Conservation (phyloP, 2,888 invertebrate species). For the Aquatica leii region DNA sequence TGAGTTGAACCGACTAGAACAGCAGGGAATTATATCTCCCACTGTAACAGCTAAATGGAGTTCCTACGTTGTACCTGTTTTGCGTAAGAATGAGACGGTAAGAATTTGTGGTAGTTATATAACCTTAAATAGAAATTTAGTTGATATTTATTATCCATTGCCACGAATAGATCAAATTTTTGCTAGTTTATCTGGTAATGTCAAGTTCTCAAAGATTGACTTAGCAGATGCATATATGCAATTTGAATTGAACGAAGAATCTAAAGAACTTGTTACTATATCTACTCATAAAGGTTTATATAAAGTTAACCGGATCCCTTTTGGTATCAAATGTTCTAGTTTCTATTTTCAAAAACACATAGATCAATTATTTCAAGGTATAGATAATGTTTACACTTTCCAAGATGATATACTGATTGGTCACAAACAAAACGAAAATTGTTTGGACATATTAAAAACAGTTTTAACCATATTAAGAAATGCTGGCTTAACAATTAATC, state of each 20-base stretch:
- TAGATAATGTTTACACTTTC: too few species aligned
- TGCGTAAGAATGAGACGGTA: slow-evolving; percentile 1
- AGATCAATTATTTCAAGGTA: too few species aligned
- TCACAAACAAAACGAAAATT: too few species aligned
- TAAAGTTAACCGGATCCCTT: slow-evolving; percentile 50
- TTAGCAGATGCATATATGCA: slow-evolving; percentile 49
- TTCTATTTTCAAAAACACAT: slow-evolving; percentile 15
- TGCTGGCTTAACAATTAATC: too few species aligned
- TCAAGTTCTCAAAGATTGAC: slow-evolving; percentile 27
- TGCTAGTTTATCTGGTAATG: not conserved
- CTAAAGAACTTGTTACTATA: slow-evolving; percentile 46
- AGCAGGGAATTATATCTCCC: not conserved
- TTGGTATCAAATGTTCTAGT: slow-evolving; percentile 54
- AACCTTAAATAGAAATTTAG: too few species aligned
- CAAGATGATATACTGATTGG: too few species aligned
- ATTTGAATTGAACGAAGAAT: slow-evolving; percentile 45
- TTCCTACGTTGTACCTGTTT: not conserved
- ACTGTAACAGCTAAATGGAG: not conserved
- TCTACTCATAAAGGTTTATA: slow-evolving; percentile 53
- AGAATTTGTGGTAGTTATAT: too few species aligned
- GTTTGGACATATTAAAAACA: too few species aligned
- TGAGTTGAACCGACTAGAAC: slow-evolving; percentile 1
- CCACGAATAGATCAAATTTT: too few species aligned
- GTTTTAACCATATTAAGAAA: too few species aligned
- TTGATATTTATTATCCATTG: too few species aligned